A percentile compares a stretch with the other conserved stretches of the same genome.
Evolutionary conservation across 2,797 vertebrate genomes (phyloP).

Genomic region (Hyperoplus lanceolatus): DNA sequence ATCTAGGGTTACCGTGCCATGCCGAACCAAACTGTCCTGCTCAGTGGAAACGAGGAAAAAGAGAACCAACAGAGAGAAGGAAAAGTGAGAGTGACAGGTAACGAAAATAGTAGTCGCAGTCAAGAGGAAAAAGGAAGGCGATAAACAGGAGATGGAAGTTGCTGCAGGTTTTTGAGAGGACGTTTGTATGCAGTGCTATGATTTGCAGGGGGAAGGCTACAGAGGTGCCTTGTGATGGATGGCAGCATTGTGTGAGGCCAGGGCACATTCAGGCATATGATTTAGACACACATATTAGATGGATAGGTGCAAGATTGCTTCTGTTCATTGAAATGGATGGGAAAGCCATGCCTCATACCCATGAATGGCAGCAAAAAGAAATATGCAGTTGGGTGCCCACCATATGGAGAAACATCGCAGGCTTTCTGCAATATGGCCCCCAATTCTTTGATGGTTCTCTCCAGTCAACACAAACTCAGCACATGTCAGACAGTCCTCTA

Average conservation of each 20-base stretch:
- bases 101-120: not conserved
- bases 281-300: slow-evolving; percentile 42
- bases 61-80: not conserved
- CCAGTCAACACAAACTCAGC: slow-evolving; percentile 13
- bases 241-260: slow-evolving; percentile 49
- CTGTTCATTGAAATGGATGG: slow-evolving; percentile 43
- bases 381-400: slow-evolving; percentile 2
- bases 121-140: slow-evolving; percentile 18
- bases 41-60: not conserved
- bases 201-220: slow-evolving; percentile 59
- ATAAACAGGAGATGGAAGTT: slow-evolving; percentile 36
- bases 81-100: slow-evolving; percentile 6
- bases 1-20: too few relatives aligned
- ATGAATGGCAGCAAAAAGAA: slow-evolving; percentile 26
- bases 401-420: slow-evolving; percentile 12
- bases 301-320: slow-evolving; percentile 32
- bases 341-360: slow-evolving; percentile 20
- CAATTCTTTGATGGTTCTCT: not conserved
- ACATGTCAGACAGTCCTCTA: slow-evolving; percentile 16
- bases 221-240: slow-evolving; percentile 59
- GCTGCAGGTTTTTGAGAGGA: slow-evolving; percentile 42
- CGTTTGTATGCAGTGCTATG: slow-evolving; percentile 55
- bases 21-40: not conserved
- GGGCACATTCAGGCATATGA: slow-evolving; percentile 45
- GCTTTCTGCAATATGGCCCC: not conserved